Base-by-base conservation (phyloP, 2,888 invertebrate species). In the Allygus modestus region DNA sequence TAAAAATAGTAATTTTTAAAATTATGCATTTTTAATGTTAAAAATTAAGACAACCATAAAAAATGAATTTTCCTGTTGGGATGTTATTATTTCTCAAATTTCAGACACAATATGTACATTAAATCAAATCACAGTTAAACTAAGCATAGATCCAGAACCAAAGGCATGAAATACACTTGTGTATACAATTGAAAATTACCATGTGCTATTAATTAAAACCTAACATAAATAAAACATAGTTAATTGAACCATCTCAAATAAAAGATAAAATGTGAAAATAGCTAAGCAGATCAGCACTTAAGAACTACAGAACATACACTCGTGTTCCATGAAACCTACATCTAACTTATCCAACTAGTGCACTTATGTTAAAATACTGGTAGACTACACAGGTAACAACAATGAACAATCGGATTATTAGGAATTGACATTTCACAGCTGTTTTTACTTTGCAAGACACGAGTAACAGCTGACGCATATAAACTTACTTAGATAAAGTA, bases 361-460 rank as follows among this genome's bases (percentile, higher is more conserved):
- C 73, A 41, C 33, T 69, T 73, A 73, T 20, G 15, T 41, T 73
- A 73, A 73, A 73, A 73, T 73, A 73, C 73, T 73, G 73, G n/a
- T 73, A 73, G 28, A 28, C 73, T 73, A 73, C 73, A 73, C 43
- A 73, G 41, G 73, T 73, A 73, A 41, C 73, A 73, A 73, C 73
- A 73, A 65, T 65, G 12, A 65, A 65, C 65, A 65, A 65, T 65
- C 17, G 28, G 65, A 65, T 28, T 17, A 54, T 15, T 9, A 54
- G 65, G 31, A 65, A 65, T 65, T 65, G 65, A 65, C 65, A 28
- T 65, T 65, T 65, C 15, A 65, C 65, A 65, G 65, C 31, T 28
- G 54, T 54, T 54, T 54, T 54, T 46, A 46, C 46, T 46, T 46
- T 37, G 15, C 46, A 58, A 58, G 58, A 58, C 58, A 58, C 58